These are phyloP conservation scores for Chaetorhynchus papuensis DNA, from an alignment of 2,113 vertebrate genomes.

Conservation along the genomic window DNA sequence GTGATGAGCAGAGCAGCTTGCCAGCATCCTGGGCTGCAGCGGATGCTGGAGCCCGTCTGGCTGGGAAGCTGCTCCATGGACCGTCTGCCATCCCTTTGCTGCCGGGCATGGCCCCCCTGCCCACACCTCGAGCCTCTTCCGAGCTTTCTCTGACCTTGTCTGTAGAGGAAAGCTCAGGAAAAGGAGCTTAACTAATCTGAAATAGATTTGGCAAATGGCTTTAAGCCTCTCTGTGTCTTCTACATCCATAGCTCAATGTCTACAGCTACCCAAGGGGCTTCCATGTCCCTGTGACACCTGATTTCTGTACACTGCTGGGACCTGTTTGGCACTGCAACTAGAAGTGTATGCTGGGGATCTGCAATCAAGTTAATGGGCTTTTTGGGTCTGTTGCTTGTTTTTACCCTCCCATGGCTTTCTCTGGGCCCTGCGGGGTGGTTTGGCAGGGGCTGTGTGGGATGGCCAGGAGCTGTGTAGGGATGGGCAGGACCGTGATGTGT, in stretches of 20 bases:
- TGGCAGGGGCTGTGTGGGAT: background rate
- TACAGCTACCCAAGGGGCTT: background rate
- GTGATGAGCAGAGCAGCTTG: background rate
- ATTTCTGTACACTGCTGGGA: background rate
- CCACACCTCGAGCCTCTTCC: fast-evolving
- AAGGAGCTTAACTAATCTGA: background rate
- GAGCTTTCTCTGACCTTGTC: background rate
- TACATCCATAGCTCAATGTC: background rate
- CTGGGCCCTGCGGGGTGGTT: background rate
- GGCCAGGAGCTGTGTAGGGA: background rate
- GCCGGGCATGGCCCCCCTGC: background rate
- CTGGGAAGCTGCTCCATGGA: background rate
- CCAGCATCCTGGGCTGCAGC: background rate
- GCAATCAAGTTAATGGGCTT: background rate
- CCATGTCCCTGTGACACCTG: fast-evolving
- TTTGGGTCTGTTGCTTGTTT: background rate
- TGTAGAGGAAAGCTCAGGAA: background rate
- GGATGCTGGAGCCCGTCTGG: background rate
- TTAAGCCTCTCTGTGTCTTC: background rate
- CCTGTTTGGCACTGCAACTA: background rate
- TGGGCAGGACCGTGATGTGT: fast-evolving
- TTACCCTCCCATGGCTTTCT: background rate
- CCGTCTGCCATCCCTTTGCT: fast-evolving
- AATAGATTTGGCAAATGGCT: background rate
- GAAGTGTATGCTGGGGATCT: background rate